These are phyloP conservation scores for Neostethus bicornis DNA, from an alignment of 2,797 vertebrate species.

Conservation along the genomic window DNA sequence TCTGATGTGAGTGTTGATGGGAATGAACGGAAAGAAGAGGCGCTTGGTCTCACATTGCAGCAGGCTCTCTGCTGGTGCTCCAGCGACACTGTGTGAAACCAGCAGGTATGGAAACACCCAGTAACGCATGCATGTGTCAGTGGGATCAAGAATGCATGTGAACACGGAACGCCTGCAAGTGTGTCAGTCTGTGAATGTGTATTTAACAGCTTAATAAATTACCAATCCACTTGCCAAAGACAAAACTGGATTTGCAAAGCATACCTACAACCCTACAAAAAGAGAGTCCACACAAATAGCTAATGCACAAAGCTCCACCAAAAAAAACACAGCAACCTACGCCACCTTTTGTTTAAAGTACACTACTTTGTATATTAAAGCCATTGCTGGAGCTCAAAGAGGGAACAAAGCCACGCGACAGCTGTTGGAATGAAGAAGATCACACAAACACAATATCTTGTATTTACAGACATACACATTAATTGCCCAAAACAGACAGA, in stretches of 20 bases:
- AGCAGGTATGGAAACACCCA: conserved; percentile 60
- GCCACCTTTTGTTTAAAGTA: conserved; percentile 62
- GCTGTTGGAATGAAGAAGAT: conserved; percentile 42
- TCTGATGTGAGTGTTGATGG: conserved; percentile 28
- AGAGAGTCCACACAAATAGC: conserved; percentile 56
- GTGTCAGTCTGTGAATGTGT: conserved; percentile 21
- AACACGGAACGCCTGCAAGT: conserved; percentile 12
- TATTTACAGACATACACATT: conserved; percentile 63
- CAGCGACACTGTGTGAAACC: conserved; percentile 68
- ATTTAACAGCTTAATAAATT: conserved; percentile 66
- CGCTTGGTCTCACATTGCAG: conserved; percentile 36
- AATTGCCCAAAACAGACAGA: conserved; percentile 76
- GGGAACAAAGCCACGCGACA: conserved; percentile 63
- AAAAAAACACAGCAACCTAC: conserved; percentile 56
- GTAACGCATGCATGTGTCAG: conserved; percentile 33
- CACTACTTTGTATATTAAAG: conserved; percentile 47
- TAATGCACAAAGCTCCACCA: conserved; percentile 48
- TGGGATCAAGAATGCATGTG: conserved; percentile 15
- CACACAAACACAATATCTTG: conserved; percentile 67
- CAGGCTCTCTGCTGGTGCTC: conserved; percentile 56
- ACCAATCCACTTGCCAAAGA: conserved; percentile 50
- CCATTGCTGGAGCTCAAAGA: conserved; percentile 56
- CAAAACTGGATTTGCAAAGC: conserved; percentile 58
- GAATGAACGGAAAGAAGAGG: conserved; percentile 18
- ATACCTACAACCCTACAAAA: conserved; percentile 52